A percentile compares a stretch with the other conserved stretches of the same genome.
phyloP scores from a whole-genome alignment of 2,888 invertebrate genomes.

The Gymnoscelis rufifasciata region DNA sequence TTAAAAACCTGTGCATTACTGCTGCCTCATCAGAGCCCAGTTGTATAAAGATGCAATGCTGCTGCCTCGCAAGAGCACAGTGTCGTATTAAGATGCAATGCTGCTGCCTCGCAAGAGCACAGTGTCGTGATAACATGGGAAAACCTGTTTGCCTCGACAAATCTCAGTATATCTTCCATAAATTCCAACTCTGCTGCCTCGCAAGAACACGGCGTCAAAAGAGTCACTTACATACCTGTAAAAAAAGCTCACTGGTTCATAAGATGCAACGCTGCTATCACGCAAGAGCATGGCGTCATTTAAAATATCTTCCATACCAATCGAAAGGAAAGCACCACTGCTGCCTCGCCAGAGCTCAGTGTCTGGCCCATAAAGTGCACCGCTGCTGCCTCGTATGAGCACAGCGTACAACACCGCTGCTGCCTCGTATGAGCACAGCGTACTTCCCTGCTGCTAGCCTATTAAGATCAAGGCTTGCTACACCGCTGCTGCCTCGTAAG shows the following conservation, averaged over 20 bases:
- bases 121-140: no score
- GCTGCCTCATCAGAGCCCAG: no score
- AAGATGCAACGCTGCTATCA: no score
- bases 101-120: slow-evolving; percentile 13
- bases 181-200: neutral
- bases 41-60: slow-evolving; percentile 4
- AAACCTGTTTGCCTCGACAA: neutral
- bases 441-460: neutral
- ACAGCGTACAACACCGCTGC: neutral
- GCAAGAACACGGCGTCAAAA: no score
- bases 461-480: neutral
- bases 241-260: no score
- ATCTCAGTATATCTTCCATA: neutral
- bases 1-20: no score
- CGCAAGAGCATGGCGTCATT: no score
- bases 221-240: no score
- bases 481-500: slow-evolving; percentile 1
- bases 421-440: neutral
- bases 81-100: no score
- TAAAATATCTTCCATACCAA: no score
- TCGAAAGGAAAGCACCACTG: no score
- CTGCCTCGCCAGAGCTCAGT: neutral
- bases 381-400: neutral
- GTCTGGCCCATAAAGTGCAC: neutral
- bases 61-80: slow-evolving; percentile 16